Evolutionary conservation across 2,797 vertebrate species (phyloP), one percentile per base, ranked within the genome.

Genomic region (Chelidonichthys spinosus): DNA sequence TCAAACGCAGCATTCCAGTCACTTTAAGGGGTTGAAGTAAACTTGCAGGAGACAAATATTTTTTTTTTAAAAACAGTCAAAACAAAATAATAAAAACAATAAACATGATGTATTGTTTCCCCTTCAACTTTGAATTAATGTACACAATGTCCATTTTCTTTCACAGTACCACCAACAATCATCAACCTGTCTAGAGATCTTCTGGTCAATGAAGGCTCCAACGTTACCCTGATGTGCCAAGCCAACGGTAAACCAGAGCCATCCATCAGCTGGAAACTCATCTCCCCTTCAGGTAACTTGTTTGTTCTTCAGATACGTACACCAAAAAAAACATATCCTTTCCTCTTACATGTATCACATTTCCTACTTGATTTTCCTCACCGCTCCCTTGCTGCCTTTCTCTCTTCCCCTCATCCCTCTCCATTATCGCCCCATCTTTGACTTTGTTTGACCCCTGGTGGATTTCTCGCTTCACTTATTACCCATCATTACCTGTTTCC

Each of bases 211-310:
- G 95, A 96, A 87, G 95, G 95, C 44, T 83, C 93, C 81, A 95
- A 95, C 5, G 86, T 95, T 64, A 94, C 94, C 15, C 85, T 96
- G 73, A 82, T 95, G 92, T 96, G 95, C 80, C 91, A 94, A 69
- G 95, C 95, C 74, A 92, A 59, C 1, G 95, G 95, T 10, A 95
- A 95, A 83, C 95, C 95, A 6, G 94, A 95, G 40, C 95, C 95
- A 5, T 80, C 90, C 14, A 71, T 95, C 81, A 94, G 87, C 86
- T 96, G 95, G 95, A 95, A 89, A 78, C 87, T 93, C 79, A 66
- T 93, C 82, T 93, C 94, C 44, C 62, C 92, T 32, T 85, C 89
- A 88, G 94, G 95, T 96, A 92, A 78, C 10, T n/a, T 50, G 5
- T 58, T 63, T 39, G 11, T 59, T 15, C 32, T 61, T 4, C 37